Conservation (phyloP, 1,140 invertebrate genomes). For the Eurosta solidaginis region DNA sequence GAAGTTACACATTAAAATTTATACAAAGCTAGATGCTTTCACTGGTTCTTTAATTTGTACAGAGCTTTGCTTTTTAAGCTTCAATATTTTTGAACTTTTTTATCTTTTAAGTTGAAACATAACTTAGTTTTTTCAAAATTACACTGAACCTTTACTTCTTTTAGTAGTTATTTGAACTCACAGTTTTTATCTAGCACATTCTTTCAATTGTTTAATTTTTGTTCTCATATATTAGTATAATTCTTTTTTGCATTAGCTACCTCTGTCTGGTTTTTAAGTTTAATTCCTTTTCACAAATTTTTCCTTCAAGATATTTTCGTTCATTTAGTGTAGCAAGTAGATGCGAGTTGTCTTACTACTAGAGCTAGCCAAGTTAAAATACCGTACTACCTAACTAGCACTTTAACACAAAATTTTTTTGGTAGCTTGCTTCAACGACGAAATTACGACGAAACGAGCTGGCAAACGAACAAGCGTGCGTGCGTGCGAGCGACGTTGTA, state of each 20-base stretch:
- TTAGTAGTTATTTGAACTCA: background rate
- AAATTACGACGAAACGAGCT: constrained; percentile 18
- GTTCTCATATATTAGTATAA: background rate
- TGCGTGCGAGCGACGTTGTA: constrained; percentile 26
- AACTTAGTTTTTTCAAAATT: background rate
- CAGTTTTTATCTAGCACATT: background rate
- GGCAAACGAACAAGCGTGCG: constrained; percentile 14
- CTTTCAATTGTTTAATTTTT: background rate
- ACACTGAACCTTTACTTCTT: background rate
- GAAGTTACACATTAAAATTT: background rate
- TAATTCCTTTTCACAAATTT: constrained; percentile 10
- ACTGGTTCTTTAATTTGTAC: background rate
- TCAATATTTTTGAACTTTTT: background rate
- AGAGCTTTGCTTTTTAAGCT: background rate
- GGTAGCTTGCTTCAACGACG: constrained; percentile 1
- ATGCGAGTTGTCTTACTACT: background rate
- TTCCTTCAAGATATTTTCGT: background rate
- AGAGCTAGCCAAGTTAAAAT: background rate
- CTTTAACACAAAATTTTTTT: background rate
- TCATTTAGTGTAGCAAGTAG: background rate
- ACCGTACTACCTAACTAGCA: background rate
- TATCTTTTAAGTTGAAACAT: background rate
- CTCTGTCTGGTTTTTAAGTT: background rate
- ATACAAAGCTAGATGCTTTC: background rate
- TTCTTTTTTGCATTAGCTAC: background rate